Base-by-base conservation (phyloP, 1,140 invertebrate genomes). In the Hyphantria cunea region DNA sequence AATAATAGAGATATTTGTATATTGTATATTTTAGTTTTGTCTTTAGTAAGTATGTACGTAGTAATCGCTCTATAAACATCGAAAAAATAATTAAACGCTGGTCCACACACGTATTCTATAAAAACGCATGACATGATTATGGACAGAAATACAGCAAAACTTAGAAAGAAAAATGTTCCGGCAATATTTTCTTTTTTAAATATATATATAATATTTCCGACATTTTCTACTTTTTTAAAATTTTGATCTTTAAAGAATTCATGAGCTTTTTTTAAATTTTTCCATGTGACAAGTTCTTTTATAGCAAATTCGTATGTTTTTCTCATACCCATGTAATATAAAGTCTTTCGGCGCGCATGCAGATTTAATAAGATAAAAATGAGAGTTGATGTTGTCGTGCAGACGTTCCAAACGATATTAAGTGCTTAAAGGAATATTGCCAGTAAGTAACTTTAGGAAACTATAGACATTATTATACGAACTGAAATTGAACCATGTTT, bases 371-470 rank as follows among this genome's bases (percentile, higher is more conserved):
- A 37, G 31, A 55, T 44, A 33, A 55, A 45, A 25, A 15, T 45
- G 15, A 25, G 9, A 44, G 44, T 13, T 15, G 53, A 55, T 47
- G 14, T 17, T 47, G 45, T 55, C 42, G 31, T 9, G 10, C 31
- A 47, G 11, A 47, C 10, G 12, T 4, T 55, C 13, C 17, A 17
- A 55, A 31, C 41, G 7, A 55, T 32, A 55, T 55, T 34, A 55
- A 55, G 15, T 25, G 53, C 53, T 42, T 47, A 25, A 12, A 45
- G 53, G 53, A 13, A 15, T 31, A 17, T 10, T 32, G 31, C 3
- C 25, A 47, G 11, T 37, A 37, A 10, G 34, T 7, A 37, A 3
- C 5, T 25, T 25, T 25, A 25, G 1, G 17, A 25, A 25, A 25
- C 17, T 25, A 1, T 25, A n/a, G n/a, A n/a, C n/a, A 25, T 25